Evolutionary conservation across 1,140 invertebrate species (phyloP).

Genomic region (Cotesia typhae): DNA sequence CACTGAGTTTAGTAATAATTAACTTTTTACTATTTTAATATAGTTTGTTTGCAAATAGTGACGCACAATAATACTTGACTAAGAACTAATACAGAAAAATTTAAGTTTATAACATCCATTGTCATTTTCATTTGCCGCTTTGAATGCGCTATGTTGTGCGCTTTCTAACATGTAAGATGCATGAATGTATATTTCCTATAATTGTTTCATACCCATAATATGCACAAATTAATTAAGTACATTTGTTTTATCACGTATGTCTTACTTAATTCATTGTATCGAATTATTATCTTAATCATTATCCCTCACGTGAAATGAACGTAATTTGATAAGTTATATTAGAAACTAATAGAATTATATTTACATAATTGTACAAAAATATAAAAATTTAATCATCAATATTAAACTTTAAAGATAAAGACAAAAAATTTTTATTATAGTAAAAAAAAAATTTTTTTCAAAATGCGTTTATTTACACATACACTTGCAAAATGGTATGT

Average conservation of each 20-base stretch:
- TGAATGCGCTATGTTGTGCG: constrained; percentile 55
- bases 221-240: constrained; percentile 32
- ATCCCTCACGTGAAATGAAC: constrained; percentile 29
- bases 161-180: constrained; percentile 40
- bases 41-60: constrained; percentile 25
- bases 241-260: constrained; percentile 13
- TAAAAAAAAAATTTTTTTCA: constrained; percentile 38
- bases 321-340: constrained; percentile 30
- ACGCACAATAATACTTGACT: constrained; percentile 60
- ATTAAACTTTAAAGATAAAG: background rate
- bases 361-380: constrained; percentile 15
- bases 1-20: background rate
- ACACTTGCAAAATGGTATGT: constrained; percentile 68
- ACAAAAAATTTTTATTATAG: background rate
- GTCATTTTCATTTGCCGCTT: constrained; percentile 65
- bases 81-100: constrained; percentile 56
- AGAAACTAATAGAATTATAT: constrained; percentile 29
- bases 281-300: constrained; percentile 12
- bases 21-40: background rate
- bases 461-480: constrained; percentile 57
- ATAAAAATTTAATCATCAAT: background rate
- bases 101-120: constrained; percentile 59
- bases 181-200: constrained; percentile 49
- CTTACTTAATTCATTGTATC: constrained; percentile 19
- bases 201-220: constrained; percentile 22